phyloP scores from a whole-genome alignment of 2,113 vertebrate species.

The Gnathonemus longibarbis region DNA sequence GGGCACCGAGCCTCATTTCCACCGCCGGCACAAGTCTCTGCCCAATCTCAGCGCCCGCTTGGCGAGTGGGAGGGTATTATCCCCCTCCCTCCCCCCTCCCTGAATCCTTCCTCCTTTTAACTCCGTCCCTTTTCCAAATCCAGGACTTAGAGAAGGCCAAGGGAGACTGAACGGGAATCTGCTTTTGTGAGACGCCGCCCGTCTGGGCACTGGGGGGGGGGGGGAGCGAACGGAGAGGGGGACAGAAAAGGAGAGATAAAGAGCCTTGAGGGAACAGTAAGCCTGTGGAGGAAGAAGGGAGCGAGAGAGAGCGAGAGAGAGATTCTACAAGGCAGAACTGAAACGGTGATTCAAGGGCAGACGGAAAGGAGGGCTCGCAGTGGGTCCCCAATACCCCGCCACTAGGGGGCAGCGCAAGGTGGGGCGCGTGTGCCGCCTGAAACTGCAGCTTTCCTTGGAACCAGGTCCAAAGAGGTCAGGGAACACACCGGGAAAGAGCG shows the following conservation, averaged over 20 bases:
- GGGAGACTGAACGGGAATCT: background rate
- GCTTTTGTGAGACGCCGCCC: background rate
- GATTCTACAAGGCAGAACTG: background rate
- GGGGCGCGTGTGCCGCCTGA: background rate
- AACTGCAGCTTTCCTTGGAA: background rate
- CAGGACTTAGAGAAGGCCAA: background rate
- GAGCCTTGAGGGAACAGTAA: background rate
- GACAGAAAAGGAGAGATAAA: background rate
- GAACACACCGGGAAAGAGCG: background rate
- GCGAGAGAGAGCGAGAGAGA: background rate
- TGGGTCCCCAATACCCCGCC: background rate
- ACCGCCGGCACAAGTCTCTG: background rate
- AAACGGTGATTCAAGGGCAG: background rate
- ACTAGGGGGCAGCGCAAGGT: background rate
- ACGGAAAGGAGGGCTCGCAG: background rate
- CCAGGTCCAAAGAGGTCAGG: conserved; percentile 1
- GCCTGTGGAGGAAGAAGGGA: background rate
- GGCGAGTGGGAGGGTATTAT: background rate
- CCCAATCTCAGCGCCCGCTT: background rate
- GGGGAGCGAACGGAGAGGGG: background rate
- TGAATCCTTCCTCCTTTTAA: background rate
- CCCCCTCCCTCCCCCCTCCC: background rate
- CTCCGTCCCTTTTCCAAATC: background rate
- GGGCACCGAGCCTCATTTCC: background rate
- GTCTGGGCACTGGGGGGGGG: background rate